Evolutionary conservation across 2,113 vertebrate species (phyloP).

Genomic region (Neogobius melanostomus): DNA sequence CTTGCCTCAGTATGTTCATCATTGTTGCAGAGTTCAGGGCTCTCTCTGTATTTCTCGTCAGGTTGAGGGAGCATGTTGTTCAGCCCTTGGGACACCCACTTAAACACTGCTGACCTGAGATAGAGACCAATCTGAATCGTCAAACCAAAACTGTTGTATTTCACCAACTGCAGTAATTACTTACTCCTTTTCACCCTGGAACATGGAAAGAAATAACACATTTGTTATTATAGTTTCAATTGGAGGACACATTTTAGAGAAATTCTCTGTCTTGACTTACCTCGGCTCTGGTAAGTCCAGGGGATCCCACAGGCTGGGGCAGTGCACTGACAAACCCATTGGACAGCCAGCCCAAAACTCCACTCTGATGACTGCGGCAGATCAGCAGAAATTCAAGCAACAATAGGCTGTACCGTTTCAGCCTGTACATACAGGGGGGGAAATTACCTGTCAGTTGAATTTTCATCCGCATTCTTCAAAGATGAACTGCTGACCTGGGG

Average conservation of each 20-base stretch:
- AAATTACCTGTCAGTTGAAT: slow-evolving; percentile 59
- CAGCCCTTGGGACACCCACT: slow-evolving; percentile 84
- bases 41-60: slow-evolving; percentile 51
- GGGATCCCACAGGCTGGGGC: slow-evolving; percentile 67
- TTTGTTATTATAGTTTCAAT: background rate
- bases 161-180: background rate
- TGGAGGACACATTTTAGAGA: background rate
- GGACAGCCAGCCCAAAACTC: slow-evolving; percentile 76
- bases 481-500: slow-evolving; percentile 28
- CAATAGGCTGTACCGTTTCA: background rate
- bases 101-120: slow-evolving; percentile 74
- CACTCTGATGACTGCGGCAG: slow-evolving; percentile 59
- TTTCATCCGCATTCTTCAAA: slow-evolving; percentile 38
- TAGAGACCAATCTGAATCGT: background rate
- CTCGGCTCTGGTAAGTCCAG: slow-evolving; percentile 43
- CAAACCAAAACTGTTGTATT: background rate
- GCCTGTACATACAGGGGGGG: background rate
- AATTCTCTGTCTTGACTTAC: slow-evolving; percentile 41
- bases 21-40: rapidly evolving
- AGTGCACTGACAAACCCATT: slow-evolving; percentile 71
- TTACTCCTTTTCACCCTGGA: slow-evolving; percentile 59
- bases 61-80: slow-evolving; percentile 88
- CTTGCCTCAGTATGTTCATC: slow-evolving; percentile 72
- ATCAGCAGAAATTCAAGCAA: slow-evolving; percentile 3
- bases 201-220: background rate